A percentile compares a stretch with the other conserved stretches of the same genome.
phyloP scores from a whole-genome alignment of 1,140 invertebrate species.

The Bombus terrestris region DNA sequence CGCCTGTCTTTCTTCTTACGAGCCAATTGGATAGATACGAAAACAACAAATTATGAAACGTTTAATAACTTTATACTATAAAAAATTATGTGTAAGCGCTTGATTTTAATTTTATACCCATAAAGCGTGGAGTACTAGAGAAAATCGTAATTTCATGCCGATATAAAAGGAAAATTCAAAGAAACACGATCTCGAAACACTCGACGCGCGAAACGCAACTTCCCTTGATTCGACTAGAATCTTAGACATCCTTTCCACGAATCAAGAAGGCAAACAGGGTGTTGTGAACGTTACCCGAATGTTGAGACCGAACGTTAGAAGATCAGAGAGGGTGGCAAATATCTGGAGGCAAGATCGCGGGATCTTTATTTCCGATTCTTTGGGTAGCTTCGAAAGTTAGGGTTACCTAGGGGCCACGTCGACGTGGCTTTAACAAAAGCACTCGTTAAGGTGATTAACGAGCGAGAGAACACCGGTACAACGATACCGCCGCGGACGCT shows the following conservation, averaged over 20 bases:
- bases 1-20: no score
- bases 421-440: slow-evolving; percentile 78
- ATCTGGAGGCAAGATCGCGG: neutral
- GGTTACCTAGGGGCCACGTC: neutral
- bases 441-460: slow-evolving; percentile 82
- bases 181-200: neutral
- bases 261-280: neutral
- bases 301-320: neutral
- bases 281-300: neutral
- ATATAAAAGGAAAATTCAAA: neutral
- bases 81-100: no score
- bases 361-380: slow-evolving; percentile 6
- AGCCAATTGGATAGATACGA: neutral
- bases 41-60: neutral
- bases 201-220: no score
- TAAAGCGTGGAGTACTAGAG: no score
- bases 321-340: neutral
- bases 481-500: slow-evolving; percentile 73
- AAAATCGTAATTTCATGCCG: no score
- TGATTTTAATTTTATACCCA: no score
- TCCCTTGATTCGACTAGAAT: no score
- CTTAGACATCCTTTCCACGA: neutral
- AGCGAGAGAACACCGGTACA: slow-evolving; percentile 67
- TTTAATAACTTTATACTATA: neutral
- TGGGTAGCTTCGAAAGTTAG: neutral